Conservation (phyloP, 2,113 vertebrate genomes). For the Chionis minor region DNA sequence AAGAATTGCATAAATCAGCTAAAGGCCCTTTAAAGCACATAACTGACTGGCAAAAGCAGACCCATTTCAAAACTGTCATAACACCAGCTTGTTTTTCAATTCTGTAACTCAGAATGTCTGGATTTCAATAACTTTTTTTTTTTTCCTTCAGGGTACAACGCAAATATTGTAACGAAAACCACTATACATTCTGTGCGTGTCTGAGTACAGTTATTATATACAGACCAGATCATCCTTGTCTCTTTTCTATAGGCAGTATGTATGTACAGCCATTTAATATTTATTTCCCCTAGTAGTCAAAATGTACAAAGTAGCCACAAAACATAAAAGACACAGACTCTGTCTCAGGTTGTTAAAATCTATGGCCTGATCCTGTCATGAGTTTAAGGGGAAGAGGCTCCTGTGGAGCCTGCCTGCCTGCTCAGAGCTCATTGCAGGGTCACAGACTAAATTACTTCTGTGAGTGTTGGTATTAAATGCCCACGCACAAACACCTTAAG, state of each 20-base stretch:
- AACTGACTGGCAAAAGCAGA: slow-evolving; percentile 48
- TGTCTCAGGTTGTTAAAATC: neutral
- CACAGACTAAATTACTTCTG: neutral
- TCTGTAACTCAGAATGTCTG: slow-evolving; percentile 60
- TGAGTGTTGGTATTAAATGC: neutral
- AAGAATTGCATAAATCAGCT: slow-evolving; percentile 65
- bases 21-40: slow-evolving; percentile 56
- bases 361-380: neutral
- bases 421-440: neutral
- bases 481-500: neutral
- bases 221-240: neutral
- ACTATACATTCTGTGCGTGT: neutral
- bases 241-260: neutral
- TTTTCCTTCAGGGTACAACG: slow-evolving; percentile 13
- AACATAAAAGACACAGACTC: neutral
- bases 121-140: slow-evolving; percentile 50
- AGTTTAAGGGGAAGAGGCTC: neutral
- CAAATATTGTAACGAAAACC: slow-evolving; percentile 38
- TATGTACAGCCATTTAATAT: neutral
- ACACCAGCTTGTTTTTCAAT: slow-evolving; percentile 65
- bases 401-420: neutral
- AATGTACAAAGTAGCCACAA: neutral
- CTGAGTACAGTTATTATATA: neutral
- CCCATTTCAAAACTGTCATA: slow-evolving; percentile 60
- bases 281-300: neutral